Conservation (phyloP, 2,888 invertebrate species). For the Cactoblastis cactorum region DNA sequence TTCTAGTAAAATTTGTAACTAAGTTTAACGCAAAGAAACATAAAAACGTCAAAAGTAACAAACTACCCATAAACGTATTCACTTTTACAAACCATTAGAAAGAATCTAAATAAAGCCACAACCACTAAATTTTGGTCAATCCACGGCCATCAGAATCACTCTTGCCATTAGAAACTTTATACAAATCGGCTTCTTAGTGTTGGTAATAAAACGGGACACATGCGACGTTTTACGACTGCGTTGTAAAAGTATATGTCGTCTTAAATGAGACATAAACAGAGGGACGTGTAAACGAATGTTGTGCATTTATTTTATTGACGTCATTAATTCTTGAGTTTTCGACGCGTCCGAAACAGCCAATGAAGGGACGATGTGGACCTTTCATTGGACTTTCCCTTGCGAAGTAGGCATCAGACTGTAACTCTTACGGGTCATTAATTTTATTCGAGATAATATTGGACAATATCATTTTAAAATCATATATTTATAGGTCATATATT, state of each 20-base stretch:
- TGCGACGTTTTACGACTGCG: constrained; percentile 65
- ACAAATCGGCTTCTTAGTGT: constrained; percentile 51
- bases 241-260: constrained; percentile 74
- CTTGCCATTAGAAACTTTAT: constrained; percentile 51
- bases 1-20: too few species aligned
- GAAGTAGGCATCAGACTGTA: too few species aligned
- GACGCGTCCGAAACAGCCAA: constrained; percentile 47
- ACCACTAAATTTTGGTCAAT: not conserved
- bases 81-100: not conserved
- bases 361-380: constrained; percentile 18
- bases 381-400: not conserved
- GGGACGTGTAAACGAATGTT: constrained; percentile 76
- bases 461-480: too few species aligned
- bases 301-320: constrained; percentile 75
- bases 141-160: constrained; percentile 37
- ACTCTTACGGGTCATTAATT: too few species aligned
- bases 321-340: constrained; percentile 72
- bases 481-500: too few species aligned
- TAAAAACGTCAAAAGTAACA: not conserved
- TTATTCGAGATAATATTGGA: too few species aligned
- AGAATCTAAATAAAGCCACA: not conserved
- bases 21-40: not conserved
- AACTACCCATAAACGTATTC: not conserved
- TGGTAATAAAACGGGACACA: constrained; percentile 60
- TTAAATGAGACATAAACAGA: constrained; percentile 78